Conservation (phyloP, 92 coral and sea anemone genomes). For the Siderastrea siderea region DNA sequence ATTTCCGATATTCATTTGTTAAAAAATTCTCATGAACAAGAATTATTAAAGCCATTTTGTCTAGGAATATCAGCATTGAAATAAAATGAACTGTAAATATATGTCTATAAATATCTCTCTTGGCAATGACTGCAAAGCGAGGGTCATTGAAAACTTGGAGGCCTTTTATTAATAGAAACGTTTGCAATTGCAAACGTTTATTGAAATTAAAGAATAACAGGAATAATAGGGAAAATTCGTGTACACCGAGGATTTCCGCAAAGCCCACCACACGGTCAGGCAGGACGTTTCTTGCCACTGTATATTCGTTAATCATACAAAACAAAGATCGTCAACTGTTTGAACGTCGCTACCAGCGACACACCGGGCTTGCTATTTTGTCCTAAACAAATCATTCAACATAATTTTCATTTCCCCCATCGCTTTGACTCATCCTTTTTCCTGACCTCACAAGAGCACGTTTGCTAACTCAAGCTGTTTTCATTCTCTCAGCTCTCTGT, state of each 20-base stretch:
- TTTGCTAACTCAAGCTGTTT: background rate
- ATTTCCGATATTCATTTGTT: no score
- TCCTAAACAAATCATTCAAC: background rate
- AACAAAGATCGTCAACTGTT: background rate
- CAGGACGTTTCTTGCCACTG: background rate
- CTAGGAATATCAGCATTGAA: no score
- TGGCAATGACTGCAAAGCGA: no score
- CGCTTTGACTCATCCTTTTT: background rate
- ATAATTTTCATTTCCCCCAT: background rate
- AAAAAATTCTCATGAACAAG: no score
- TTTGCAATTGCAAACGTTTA: background rate
- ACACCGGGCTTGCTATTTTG: background rate
- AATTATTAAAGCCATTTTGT: no score
- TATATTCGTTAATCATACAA: background rate
- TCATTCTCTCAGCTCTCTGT: background rate
- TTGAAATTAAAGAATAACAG: background rate
- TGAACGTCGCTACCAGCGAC: background rate
- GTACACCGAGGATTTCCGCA: background rate
- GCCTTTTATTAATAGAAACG: background rate
- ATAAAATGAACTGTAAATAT: no score
- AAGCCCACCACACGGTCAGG: background rate
- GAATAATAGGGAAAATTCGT: background rate
- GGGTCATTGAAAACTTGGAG: no score
- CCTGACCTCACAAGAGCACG: background rate
- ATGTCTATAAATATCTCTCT: no score